Evolutionary conservation across 2,888 invertebrate species (phyloP), one percentile per base, ranked within the genome.

Genomic region (Bembecia ichneumoniformis): DNA sequence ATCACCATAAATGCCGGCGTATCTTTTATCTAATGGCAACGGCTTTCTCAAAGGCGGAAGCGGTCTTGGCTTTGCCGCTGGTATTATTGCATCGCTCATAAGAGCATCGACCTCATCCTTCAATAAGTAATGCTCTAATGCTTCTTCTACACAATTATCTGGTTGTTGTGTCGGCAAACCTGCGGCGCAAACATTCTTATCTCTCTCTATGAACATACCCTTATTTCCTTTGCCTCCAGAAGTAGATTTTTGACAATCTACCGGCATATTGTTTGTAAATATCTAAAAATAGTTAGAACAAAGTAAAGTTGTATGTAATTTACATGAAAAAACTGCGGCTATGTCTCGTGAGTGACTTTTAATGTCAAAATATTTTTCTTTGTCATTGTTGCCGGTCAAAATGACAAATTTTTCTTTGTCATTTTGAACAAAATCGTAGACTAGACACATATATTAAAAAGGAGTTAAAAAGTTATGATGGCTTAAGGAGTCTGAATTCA

Each of bases 171-270:
- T 68, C 0, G 82, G 74, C 43, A 81, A 34, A 0, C 84, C 86
- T 1, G 83, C 84, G 2, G 84, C 77, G 55, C 82, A 82, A 44
- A 86, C 60, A 14, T 64, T 73, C n/a, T 69, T 65, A 51, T 74
- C 67, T 52, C 83, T 72, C 51, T 84, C 82, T 49, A 73, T 71
- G 48, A 77, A 82, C 71, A 67, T 77, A 0, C 78, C 82, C 11
- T 54, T 35, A 51, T 84, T 83, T 3, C 84, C 86, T 52, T 84
- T 86, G 0, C 86, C 86, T 16, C 83, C 83, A 0, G 73, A 67
- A 9, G 77, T 77, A 14, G 64, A 66, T 52, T 60, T 66, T 51
- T 72, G 66, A 53, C 78, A 81, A 54, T 76, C 71, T 46, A 73
- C 64, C 44, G 78, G 76, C 82, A 75, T 77, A 34, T 49, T 60